phyloP scores from a whole-genome alignment of 2,797 vertebrate species.

The Parauchenoglanis ngamensis region DNA sequence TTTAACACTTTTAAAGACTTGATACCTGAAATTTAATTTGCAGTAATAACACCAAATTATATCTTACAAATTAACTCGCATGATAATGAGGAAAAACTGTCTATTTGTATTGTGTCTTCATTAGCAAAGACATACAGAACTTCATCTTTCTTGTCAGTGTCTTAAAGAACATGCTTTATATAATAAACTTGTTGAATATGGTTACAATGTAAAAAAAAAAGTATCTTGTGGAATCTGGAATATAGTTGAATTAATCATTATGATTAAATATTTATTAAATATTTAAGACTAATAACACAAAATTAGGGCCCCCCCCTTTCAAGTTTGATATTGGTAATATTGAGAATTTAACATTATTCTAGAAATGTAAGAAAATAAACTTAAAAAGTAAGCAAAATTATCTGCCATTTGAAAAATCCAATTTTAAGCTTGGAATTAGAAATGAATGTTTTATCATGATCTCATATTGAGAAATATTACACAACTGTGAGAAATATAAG shows the following conservation, averaged over 20 bases:
- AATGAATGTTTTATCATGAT: neutral
- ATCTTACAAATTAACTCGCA: neutral
- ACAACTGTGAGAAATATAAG: neutral
- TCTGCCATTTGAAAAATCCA: neutral
- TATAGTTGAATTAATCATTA: neutral
- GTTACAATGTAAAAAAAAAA: neutral
- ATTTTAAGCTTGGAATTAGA: neutral
- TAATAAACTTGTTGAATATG: neutral
- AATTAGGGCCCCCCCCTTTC: neutral
- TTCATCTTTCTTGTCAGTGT: neutral
- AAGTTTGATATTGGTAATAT: neutral
- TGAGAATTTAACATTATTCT: neutral
- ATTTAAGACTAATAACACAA: neutral
- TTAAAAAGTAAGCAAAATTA: neutral
- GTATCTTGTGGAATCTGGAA: neutral
- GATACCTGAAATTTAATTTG: neutral
- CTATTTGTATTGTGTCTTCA: neutral
- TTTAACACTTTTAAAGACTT: neutral
- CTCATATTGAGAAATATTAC: neutral
- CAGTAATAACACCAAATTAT: neutral
- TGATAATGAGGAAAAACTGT: neutral
- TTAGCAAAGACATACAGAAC: neutral
- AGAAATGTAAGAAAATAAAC: neutral
- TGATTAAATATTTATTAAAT: neutral
- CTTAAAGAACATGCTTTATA: neutral